Percentiles rank a stretch among this genome's conserved stretches.
Conservation (phyloP, 2,888 invertebrate species). For the Erebia epiphron region DNA sequence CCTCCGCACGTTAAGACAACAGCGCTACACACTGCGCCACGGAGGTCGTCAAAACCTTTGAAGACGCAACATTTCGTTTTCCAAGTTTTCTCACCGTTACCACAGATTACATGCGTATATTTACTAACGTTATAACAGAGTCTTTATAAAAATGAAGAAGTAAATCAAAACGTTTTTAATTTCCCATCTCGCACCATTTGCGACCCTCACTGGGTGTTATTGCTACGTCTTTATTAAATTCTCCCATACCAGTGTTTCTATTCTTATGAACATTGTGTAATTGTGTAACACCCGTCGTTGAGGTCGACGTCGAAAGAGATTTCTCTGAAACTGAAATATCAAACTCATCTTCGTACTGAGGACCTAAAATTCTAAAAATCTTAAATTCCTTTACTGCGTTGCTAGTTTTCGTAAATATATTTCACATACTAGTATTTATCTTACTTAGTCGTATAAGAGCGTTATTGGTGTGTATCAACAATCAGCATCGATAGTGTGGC, state of each 20-base stretch:
- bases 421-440: too few relatives aligned
- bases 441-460: too few relatives aligned
- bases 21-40: too few relatives aligned
- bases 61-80: background rate
- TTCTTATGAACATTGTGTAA: background rate
- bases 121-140: too few relatives aligned
- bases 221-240: slow-evolving; percentile 69
- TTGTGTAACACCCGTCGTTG: background rate
- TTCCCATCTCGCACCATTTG: slow-evolving; percentile 62
- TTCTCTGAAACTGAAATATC: background rate
- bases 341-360: too few relatives aligned
- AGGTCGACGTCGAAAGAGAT: background rate
- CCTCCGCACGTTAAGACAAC: too few relatives aligned
- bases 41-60: too few relatives aligned
- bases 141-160: slow-evolving; percentile 14
- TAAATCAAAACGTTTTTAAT: slow-evolving; percentile 52
- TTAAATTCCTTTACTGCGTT: too few relatives aligned
- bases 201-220: slow-evolving; percentile 51
- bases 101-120: background rate
- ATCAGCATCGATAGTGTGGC: too few relatives aligned
- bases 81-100: background rate
- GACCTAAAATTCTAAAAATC: too few relatives aligned
- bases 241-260: slow-evolving; percentile 41
- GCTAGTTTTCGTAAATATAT: too few relatives aligned
- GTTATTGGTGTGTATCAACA: too few relatives aligned